A percentile compares a stretch with the other conserved stretches of the same genome.
Conservation (phyloP, 2,797 vertebrate genomes). For the Notoglanidium macrostoma region DNA sequence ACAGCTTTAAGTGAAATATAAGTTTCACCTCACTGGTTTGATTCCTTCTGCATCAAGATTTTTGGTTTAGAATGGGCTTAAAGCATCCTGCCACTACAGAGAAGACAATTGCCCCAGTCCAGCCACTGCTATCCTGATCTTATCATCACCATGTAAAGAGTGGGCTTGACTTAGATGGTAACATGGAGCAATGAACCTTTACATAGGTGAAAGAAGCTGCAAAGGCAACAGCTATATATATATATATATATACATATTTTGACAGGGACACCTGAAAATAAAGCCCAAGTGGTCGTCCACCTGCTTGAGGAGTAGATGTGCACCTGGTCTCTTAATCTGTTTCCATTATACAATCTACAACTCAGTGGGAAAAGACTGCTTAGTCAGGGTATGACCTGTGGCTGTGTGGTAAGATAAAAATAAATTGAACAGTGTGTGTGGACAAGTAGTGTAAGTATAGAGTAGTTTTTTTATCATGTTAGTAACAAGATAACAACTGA, state of each 20-base stretch:
- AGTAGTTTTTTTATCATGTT: background rate
- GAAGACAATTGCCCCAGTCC: background rate
- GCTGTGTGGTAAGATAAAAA: background rate
- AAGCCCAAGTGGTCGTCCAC: background rate
- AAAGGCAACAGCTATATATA: background rate
- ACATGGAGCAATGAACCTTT: background rate
- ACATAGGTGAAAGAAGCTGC: background rate
- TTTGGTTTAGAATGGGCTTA: background rate
- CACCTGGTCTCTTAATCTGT: slow-evolving; percentile 23
- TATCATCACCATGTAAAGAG: background rate
- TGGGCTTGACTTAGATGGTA: background rate
- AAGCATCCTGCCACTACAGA: background rate
- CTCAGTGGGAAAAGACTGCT: background rate
- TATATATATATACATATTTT: background rate
- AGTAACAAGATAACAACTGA: background rate
- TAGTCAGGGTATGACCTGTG: slow-evolving; percentile 2
- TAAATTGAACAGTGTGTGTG: background rate
- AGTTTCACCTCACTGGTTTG: background rate
- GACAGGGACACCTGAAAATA: slow-evolving; percentile 6
- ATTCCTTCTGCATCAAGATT: background rate
- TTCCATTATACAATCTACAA: slow-evolving; percentile 17
- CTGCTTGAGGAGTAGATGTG: slow-evolving; percentile 9
- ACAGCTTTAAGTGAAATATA: background rate
- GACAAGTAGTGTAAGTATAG: background rate
- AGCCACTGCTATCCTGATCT: background rate